Conservation (phyloP, 2,888 invertebrate genomes). For the Vandiemenella viatica region DNA sequence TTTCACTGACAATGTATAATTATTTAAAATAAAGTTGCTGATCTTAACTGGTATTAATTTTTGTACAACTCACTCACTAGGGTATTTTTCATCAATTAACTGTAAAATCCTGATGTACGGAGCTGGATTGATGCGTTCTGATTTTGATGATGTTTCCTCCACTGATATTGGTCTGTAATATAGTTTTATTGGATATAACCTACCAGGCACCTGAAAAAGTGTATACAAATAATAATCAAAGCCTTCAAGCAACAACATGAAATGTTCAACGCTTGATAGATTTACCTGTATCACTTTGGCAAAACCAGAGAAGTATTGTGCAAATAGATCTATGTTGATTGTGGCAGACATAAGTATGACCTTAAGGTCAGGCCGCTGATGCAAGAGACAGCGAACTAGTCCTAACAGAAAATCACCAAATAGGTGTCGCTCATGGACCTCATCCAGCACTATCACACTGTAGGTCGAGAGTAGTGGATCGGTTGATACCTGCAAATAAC, state of each 20-base stretch:
- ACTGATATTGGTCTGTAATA: slow-evolving; percentile 61
- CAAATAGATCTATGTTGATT: slow-evolving; percentile 90
- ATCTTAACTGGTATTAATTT: background rate
- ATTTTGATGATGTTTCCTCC: slow-evolving; percentile 42
- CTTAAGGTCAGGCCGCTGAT: slow-evolving; percentile 66
- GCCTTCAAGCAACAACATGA: background rate
- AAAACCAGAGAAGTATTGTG: slow-evolving; percentile 78
- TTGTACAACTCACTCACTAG: slow-evolving; percentile 33
- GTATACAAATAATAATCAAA: background rate
- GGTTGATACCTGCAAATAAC: slow-evolving; percentile 50
- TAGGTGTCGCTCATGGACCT: slow-evolving; percentile 92
- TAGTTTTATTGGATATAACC: slow-evolving; percentile 83
- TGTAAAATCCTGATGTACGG: slow-evolving; percentile 88
- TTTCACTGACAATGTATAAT: too few species aligned
- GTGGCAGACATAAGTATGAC: slow-evolving; percentile 97
- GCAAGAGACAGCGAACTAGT: slow-evolving; percentile 79
- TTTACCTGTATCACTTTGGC: too few species aligned
- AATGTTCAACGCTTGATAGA: too few species aligned
- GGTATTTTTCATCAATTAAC: slow-evolving; percentile 79
- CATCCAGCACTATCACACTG: slow-evolving; percentile 89
- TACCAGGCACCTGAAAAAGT: slow-evolving; percentile 65
- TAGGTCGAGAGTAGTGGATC: slow-evolving; percentile 69
- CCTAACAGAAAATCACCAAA: slow-evolving; percentile 90
- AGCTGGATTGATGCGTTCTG: slow-evolving; percentile 71
- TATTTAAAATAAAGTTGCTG: background rate